phyloP scores from a whole-genome alignment of 2,113 vertebrate genomes.

The Cololabis saira region DNA sequence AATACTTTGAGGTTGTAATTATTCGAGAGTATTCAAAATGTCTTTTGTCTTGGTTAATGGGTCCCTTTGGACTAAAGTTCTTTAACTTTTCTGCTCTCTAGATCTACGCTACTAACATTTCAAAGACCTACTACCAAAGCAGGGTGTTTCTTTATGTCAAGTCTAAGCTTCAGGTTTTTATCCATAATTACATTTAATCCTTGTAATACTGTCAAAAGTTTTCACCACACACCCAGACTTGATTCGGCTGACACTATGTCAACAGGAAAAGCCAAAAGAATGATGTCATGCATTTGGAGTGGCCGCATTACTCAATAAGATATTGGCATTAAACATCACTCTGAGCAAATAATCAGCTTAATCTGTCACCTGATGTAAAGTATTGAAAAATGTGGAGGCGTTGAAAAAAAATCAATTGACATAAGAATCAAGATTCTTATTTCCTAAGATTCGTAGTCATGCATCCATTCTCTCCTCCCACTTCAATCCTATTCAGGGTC shows the following conservation, averaged over 20 bases:
- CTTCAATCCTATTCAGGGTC: too few species aligned
- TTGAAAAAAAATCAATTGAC: too few species aligned
- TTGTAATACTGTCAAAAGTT: conserved; percentile 11
- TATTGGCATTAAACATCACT: conserved; percentile 25
- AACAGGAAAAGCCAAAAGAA: conserved; percentile 60
- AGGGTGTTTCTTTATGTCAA: neutral
- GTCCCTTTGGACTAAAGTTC: too few species aligned
- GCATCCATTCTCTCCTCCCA: too few species aligned
- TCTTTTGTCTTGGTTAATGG: too few species aligned
- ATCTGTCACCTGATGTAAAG: too few species aligned
- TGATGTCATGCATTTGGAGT: conserved; percentile 66
- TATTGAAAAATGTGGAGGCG: too few species aligned
- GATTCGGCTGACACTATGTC: conserved; percentile 55
- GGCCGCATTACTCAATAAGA: conserved; percentile 40
- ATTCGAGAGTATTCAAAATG: neutral
- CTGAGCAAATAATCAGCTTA: too few species aligned
- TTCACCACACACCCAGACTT: conserved; percentile 30
- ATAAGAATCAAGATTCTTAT: too few species aligned
- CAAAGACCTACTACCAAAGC: neutral
- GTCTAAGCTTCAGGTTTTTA: neutral
- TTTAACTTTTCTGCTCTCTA: too few species aligned
- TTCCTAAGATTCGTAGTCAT: too few species aligned
- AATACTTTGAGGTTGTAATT: neutral
- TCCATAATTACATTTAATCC: conserved; percentile 15
- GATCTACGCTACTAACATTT: too few species aligned